Conservation (phyloP, 2,888 invertebrate species). For the Dynastes tityus region DNA sequence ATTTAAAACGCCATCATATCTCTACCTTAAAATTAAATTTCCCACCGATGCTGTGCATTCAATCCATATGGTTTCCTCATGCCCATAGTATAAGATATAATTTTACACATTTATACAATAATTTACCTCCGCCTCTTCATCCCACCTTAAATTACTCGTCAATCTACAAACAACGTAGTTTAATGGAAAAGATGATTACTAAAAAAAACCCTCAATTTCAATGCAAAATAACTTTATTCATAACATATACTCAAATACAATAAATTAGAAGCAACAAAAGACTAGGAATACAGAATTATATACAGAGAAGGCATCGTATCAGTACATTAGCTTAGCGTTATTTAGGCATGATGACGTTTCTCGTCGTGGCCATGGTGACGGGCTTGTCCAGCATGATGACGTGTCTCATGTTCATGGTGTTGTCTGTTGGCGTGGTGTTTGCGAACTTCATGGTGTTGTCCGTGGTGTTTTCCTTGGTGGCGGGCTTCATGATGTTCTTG, state of each 20-base stretch:
- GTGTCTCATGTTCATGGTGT: slow-evolving; percentile 13
- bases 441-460: slow-evolving; percentile 8
- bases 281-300: slow-evolving; percentile 23
- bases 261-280: slow-evolving; percentile 22
- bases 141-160: too few relatives aligned
- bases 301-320: neutral
- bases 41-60: too few relatives aligned
- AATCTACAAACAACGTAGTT: too few relatives aligned
- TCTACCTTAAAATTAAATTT: too few relatives aligned
- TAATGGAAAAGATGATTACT: too few relatives aligned
- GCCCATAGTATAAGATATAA: too few relatives aligned
- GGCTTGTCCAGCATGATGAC: slow-evolving; percentile 3
- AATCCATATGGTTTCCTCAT: too few relatives aligned
- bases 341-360: neutral
- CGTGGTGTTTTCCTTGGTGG: neutral
- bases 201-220: neutral
- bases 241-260: neutral
- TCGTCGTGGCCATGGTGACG: slow-evolving; percentile 29
- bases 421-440: slow-evolving; percentile 11
- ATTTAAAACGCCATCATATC: too few relatives aligned
- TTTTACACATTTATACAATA: too few relatives aligned
- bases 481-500: slow-evolving; percentile 7
- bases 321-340: neutral
- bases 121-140: too few relatives aligned
- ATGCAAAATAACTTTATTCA: neutral